These are phyloP conservation scores for Caenorhabditis doughertyi DNA, from an alignment of 2,888 invertebrate species.

Conservation along the genomic window DNA sequence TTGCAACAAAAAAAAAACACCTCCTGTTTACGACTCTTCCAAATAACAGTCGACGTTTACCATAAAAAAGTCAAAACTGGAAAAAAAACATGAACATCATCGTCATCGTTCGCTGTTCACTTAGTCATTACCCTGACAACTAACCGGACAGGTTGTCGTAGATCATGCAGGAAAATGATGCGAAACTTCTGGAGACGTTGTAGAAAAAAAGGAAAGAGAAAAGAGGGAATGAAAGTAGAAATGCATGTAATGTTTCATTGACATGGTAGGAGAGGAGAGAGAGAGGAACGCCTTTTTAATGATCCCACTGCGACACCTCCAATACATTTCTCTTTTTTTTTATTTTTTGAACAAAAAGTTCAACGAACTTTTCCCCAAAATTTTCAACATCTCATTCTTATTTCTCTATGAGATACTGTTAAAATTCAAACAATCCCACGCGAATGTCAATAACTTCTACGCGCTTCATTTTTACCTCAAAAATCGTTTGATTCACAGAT, in stretches of 20 bases:
- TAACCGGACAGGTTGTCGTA: constrained; percentile 43
- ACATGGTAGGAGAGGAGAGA: constrained; percentile 16
- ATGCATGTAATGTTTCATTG: constrained; percentile 52
- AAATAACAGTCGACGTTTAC: no score
- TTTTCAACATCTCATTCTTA: no score
- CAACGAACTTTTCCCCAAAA: no score
- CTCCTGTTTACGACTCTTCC: no score
- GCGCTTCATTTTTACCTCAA: no score
- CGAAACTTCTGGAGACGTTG: constrained; percentile 29
- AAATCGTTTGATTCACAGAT: constrained; percentile 13
- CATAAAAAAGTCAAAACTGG: neutral
- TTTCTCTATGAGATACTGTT: neutral
- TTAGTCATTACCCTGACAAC: constrained; percentile 46
- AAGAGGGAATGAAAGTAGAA: constrained; percentile 18
- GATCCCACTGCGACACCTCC: constrained; percentile 54
- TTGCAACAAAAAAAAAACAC: no score
- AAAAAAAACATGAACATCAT: constrained; percentile 28
- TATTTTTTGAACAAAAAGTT: constrained; percentile 7
- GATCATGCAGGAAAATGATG: constrained; percentile 21
- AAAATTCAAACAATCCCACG: no score
- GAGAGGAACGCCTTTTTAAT: constrained; percentile 32
- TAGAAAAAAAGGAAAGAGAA: neutral
- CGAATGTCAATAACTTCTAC: neutral
- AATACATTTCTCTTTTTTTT: constrained; percentile 8
- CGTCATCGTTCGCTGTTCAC: constrained; percentile 26